Conservation (phyloP, 2,797 vertebrate genomes). For the Ataeniobius toweri region DNA sequence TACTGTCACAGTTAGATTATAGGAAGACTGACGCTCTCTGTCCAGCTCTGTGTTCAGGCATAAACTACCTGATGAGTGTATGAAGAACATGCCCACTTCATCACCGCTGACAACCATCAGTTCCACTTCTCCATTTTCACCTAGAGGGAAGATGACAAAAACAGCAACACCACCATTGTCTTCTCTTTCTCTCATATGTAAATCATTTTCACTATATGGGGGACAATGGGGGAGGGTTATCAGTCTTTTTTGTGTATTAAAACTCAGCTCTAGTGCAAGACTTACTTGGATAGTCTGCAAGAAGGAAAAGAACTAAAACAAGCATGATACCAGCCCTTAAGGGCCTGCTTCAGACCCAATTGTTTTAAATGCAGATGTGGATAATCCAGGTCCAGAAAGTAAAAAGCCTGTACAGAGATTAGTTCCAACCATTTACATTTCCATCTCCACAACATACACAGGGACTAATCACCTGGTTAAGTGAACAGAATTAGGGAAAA, state of each 20-base stretch:
- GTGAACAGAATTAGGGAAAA: no score
- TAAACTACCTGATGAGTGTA: conserved; percentile 62
- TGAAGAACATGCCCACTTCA: conserved; percentile 61
- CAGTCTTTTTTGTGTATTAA: neutral
- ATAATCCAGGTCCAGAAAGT: no score
- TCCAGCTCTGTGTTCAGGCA: conserved; percentile 74
- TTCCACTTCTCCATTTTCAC: conserved; percentile 67
- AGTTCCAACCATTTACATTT: no score
- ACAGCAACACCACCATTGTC: neutral
- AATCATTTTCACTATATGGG: neutral
- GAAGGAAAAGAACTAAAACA: neutral
- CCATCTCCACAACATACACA: no score
- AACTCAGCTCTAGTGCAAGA: neutral
- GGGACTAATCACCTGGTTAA: no score
- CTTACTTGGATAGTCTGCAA: neutral
- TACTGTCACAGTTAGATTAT: conserved; percentile 75
- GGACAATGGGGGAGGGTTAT: no score
- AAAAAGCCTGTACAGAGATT: no score
- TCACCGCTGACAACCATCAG: conserved; percentile 65
- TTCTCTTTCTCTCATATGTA: neutral
- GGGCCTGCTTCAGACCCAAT: no score
- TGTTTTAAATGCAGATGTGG: no score
- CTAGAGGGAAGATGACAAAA: conserved; percentile 51
- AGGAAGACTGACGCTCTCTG: conserved; percentile 71
- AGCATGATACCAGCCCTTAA: neutral